A percentile compares a stretch with the other conserved stretches of the same genome.
These are phyloP conservation scores for Branchellion lobata DNA, from an alignment of 2,888 invertebrate genomes.

Conservation along the genomic window DNA sequence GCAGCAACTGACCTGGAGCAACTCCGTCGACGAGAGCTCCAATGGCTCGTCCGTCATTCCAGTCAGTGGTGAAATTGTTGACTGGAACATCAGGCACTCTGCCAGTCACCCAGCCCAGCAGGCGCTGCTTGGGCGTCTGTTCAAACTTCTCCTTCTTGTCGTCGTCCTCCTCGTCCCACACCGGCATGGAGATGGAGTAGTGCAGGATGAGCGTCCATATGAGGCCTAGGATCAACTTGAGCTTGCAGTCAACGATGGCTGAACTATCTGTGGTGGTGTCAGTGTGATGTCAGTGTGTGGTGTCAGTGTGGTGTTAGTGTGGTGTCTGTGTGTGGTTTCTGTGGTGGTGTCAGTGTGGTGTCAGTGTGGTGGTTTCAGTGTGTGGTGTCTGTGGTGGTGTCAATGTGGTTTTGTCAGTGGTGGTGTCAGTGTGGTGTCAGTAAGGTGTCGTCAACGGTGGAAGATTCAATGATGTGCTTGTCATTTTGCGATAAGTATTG, in stretches of 20 bases:
- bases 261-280: constrained; percentile 72
- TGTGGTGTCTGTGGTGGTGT: no score
- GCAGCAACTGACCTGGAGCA: constrained; percentile 71
- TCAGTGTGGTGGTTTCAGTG: no score
- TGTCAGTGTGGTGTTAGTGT: background rate
- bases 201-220: constrained; percentile 92
- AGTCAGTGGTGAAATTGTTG: constrained; percentile 83
- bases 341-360: no score
- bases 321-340: no score
- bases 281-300: background rate
- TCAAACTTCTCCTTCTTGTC: constrained; percentile 64
- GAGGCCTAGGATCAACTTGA: constrained; percentile 85
- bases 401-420: no score
- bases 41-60: constrained; percentile 85
- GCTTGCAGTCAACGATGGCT: constrained; percentile 84
- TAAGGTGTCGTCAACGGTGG: no score
- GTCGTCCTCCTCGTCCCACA: constrained; percentile 78
- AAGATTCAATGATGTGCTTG: no score
- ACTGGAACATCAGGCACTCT: constrained; percentile 80
- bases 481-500: no score
- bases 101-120: constrained; percentile 77
- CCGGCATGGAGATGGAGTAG: constrained; percentile 87
- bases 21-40: constrained; percentile 85
- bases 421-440: no score
- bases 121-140: constrained; percentile 65